A percentile compares a stretch with the other conserved stretches of the same genome.
Conservation (phyloP, 2,113 vertebrate species). For the Danio rerio region GRCz12tu NC_133186.1:9784501-9785000, state of each 20-base stretch:
- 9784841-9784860: not conserved
- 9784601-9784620: not conserved
- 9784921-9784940: slow-evolving; percentile 18
- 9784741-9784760: not conserved
- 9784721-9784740: not conserved
- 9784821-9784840: not conserved
- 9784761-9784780: not conserved
- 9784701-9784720: not conserved
- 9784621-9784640: not conserved
- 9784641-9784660: not conserved
- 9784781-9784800: not conserved
- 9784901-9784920: slow-evolving; percentile 43
- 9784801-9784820: not conserved
- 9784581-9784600: not conserved
- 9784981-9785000: slow-evolving; percentile 23
- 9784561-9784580: not conserved
- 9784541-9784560: not conserved
- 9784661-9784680: not conserved
- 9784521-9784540: too few species aligned
- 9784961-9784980: slow-evolving; percentile 51
- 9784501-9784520: too few species aligned
- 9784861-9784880: not conserved
- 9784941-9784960: slow-evolving; percentile 33
- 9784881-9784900: slow-evolving; percentile 1
- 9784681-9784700: not conserved